Conservation (phyloP, 2,797 vertebrate genomes). For the Salmo trutta region DNA sequence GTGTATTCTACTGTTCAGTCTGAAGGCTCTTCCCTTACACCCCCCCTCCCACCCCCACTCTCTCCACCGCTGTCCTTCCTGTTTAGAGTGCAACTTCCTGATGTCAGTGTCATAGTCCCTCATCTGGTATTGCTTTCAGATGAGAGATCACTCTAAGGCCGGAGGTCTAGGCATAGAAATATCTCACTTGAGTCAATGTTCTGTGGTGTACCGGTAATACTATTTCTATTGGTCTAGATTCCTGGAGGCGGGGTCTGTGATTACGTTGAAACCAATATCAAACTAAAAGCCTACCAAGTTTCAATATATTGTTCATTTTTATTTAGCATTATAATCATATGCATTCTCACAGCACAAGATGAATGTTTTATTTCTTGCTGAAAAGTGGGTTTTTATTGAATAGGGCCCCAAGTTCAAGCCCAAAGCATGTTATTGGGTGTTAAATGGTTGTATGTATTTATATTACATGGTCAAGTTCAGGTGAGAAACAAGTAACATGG, state of each 20-base stretch:
- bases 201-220: neutral
- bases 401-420: too few species aligned
- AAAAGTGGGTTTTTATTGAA: too few species aligned
- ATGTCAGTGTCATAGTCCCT: slow-evolving; percentile 53
- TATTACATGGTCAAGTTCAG: neutral
- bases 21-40: slow-evolving; percentile 40
- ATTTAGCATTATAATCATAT: neutral
- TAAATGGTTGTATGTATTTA: too few species aligned
- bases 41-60: neutral
- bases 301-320: too few species aligned
- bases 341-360: too few species aligned
- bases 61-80: slow-evolving; percentile 67
- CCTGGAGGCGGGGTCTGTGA: neutral
- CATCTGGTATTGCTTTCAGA: slow-evolving; percentile 67
- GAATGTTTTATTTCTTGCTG: neutral
- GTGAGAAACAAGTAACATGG: neutral
- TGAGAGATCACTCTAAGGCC: neutral
- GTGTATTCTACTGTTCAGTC: slow-evolving; percentile 33
- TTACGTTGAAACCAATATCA: neutral
- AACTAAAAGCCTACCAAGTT: neutral
- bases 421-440: too few species aligned
- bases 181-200: neutral
- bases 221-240: neutral
- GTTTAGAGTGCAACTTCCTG: slow-evolving; percentile 75
- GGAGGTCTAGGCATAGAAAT: neutral